Percentiles rank a stretch among this genome's conserved stretches.
Conservation (phyloP, 2,113 vertebrate species). For the Rhinolophus ferrumequinum region DNA sequence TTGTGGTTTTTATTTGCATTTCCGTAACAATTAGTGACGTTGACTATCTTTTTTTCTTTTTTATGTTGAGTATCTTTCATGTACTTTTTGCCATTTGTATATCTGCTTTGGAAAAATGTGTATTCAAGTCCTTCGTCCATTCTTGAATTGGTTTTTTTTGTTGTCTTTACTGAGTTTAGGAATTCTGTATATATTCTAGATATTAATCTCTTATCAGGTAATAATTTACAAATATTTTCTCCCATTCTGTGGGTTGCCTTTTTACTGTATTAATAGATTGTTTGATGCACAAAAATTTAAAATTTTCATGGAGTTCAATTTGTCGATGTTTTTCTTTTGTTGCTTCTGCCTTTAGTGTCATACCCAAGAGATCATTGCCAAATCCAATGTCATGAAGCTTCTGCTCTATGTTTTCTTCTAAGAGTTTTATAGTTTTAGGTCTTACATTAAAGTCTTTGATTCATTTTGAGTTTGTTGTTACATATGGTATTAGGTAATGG, state of each 20-base stretch:
- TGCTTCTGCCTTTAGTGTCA: not conserved
- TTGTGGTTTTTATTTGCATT: not conserved
- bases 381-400: not conserved
- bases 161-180: not conserved
- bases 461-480: not conserved
- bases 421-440: constrained; percentile 6
- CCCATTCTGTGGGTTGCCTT: not conserved
- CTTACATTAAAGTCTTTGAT: not conserved
- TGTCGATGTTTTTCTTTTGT: not conserved
- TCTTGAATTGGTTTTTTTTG: not conserved
- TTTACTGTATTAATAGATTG: not conserved
- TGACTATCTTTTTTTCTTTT: not conserved
- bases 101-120: not conserved
- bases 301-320: not conserved
- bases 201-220: not conserved
- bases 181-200: not conserved
- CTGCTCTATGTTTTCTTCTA: not conserved
- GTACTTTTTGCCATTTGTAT: not conserved
- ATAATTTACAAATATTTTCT: not conserved
- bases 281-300: not conserved
- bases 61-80: not conserved
- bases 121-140: not conserved
- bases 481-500: not conserved
- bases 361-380: not conserved
- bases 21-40: not conserved